Percentiles rank a stretch among this genome's conserved stretches.
Evolutionary conservation across 1,140 invertebrate genomes (phyloP).

Genomic region (Sinella curviseta): DNA sequence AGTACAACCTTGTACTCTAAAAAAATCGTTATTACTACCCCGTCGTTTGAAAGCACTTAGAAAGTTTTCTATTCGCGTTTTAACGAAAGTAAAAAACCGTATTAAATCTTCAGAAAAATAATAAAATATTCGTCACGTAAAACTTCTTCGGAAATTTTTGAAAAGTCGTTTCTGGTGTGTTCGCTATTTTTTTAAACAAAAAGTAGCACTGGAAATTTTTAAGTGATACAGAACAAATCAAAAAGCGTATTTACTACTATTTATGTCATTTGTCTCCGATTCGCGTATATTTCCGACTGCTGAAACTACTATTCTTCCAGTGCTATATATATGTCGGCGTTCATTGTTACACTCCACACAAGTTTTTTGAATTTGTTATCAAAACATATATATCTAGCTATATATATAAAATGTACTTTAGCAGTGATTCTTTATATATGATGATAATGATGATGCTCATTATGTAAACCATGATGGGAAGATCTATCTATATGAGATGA

Average conservation of each 20-base stretch:
- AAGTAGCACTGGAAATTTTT: conserved; percentile 14
- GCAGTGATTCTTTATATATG: conserved; percentile 18
- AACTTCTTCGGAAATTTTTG: neutral
- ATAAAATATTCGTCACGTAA: neutral
- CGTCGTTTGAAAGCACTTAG: neutral
- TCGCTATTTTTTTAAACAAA: neutral
- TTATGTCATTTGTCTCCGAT: conserved; percentile 1
- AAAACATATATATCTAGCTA: neutral
- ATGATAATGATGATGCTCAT: conserved; percentile 18
- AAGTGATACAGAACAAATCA: conserved; percentile 21
- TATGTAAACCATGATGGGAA: conserved; percentile 14
- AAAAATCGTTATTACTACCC: neutral
- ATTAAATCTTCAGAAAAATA: neutral
- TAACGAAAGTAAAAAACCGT: neutral
- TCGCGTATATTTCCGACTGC: conserved; percentile 5
- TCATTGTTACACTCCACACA: conserved; percentile 14
- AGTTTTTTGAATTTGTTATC: conserved; percentile 14
- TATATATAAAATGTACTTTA: conserved; percentile 15
- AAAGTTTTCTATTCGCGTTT: neutral
- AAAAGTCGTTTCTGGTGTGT: conserved; percentile 6
- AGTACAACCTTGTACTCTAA: conserved; percentile 15
- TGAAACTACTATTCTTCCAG: neutral
- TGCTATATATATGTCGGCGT: neutral
- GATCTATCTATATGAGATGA: conserved; percentile 11
- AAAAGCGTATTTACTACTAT: neutral